phyloP scores from a whole-genome alignment of 2,797 vertebrate genomes.

The Paedocypris micromegethes region DNA sequence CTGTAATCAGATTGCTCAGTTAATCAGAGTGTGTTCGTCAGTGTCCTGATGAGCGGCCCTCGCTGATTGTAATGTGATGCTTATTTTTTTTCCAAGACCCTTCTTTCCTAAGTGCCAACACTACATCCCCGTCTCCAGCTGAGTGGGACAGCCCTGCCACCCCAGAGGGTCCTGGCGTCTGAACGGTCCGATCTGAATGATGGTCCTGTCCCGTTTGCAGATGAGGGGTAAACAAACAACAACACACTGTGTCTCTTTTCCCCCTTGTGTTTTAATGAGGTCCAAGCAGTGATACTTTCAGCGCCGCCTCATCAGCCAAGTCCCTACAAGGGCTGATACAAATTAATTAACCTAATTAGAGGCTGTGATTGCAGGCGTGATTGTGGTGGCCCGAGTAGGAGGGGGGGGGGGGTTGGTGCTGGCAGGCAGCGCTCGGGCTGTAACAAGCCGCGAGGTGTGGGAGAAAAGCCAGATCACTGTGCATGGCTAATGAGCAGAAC shows the following conservation, averaged over 20 bases:
- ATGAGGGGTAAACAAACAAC: slow-evolving; percentile 44
- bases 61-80: slow-evolving; percentile 75
- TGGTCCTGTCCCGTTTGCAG: slow-evolving; percentile 56
- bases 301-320: slow-evolving; percentile 96
- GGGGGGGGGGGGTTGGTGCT: slow-evolving; percentile 71
- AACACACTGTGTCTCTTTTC: slow-evolving; percentile 5
- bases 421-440: slow-evolving; percentile 90
- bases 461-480: slow-evolving; percentile 88
- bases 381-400: slow-evolving; percentile 68
- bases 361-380: slow-evolving; percentile 99
- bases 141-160: slow-evolving; percentile 50
- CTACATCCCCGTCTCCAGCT: slow-evolving; percentile 41
- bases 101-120: slow-evolving; percentile 25
- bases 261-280: slow-evolving; percentile 45
- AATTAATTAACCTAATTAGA: slow-evolving; percentile 99
- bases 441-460: slow-evolving; percentile 93
- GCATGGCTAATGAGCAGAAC: slow-evolving; percentile 84
- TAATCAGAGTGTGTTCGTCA: slow-evolving; percentile 79
- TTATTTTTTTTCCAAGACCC: slow-evolving; percentile 47
- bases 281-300: slow-evolving; percentile 82
- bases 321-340: slow-evolving; percentile 99
- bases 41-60: slow-evolving; percentile 67
- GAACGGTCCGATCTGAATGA: slow-evolving; percentile 42
- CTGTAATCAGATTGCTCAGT: slow-evolving; percentile 74
- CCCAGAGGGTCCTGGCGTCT: slow-evolving; percentile 21